Evolutionary conservation across 2,797 vertebrate species (phyloP), one percentile per base, ranked within the genome.

Genomic region (Neosilurus hyrtlii): DNA sequence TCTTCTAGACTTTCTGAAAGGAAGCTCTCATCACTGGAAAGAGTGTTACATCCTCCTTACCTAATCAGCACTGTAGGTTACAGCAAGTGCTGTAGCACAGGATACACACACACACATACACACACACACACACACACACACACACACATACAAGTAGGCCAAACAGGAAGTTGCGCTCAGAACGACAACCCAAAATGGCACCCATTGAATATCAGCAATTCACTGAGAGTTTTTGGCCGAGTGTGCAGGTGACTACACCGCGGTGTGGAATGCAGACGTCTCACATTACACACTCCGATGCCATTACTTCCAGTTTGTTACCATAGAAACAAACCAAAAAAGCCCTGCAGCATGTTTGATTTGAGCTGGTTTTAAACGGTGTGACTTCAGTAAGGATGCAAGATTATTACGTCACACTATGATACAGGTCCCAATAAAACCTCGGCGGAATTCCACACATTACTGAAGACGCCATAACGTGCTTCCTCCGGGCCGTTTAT

Each of bases 41-140:
- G 63, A 54, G 8, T 4, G 37, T 51, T 30, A 73, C 80, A 74
- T 82, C 70, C 80, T 73, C 7, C 2, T 76, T 61, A 75, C 56
- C 73, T 22, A 59, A 59, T 57, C 51, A 10, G 16, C 16, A 52
- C 49, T 71, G n/a, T 16, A 24, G n/a, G 12, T 51, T 52, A 52
- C 14, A 71, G 24, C 16, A 6, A 57, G 52, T 56, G 52, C 35
- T 11, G 26, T 26, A 20, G 16, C 30, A 74, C 52, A 56, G 72
- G 52, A 18, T 0, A 54, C 8, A 35, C 54, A 35, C 54, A 35
- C 54, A 37, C 54, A 75, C 72, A 74, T 52, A 57, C 71, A 57
- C 72, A 73, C 71, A 57, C 52, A 73, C 71, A 54, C 71, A 56
- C 52, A 14, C 22, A 18, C 71, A 30, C 16, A 56, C 52, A 56